Conservation (phyloP, 2,113 vertebrate species). For the Terrapene triunguis region DNA sequence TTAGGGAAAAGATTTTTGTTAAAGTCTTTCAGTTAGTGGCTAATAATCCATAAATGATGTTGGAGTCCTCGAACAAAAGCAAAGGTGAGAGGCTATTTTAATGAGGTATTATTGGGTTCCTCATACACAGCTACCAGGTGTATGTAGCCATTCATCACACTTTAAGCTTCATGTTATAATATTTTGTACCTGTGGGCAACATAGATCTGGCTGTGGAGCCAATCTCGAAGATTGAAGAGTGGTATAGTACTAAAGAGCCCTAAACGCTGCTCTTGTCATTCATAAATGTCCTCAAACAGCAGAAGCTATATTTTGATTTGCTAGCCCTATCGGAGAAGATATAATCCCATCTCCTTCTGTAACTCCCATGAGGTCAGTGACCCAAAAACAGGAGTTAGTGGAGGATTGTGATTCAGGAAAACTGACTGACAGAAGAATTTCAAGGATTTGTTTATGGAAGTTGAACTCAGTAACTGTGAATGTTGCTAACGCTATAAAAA, state of each 20-base stretch:
- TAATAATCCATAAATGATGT: not conserved
- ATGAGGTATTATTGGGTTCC: not conserved
- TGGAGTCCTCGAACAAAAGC: not conserved
- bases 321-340: accelerated
- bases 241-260: not conserved
- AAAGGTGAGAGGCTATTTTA: not conserved
- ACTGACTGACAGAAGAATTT: not conserved
- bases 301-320: not conserved
- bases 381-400: accelerated
- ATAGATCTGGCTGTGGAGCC: not conserved
- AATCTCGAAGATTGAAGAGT: not conserved
- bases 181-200: not conserved
- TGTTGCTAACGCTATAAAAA: not conserved
- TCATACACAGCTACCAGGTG: not conserved
- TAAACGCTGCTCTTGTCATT: not conserved
- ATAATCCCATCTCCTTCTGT: not conserved
- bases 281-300: not conserved
- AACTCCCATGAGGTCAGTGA: not conserved
- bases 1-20: not conserved
- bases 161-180: not conserved
- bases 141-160: not conserved
- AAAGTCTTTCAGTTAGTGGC: not conserved
- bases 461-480: not conserved
- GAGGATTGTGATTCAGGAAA: not conserved
- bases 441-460: not conserved